phyloP scores from a whole-genome alignment of 2,888 invertebrate genomes.

The Metacarcinus magister region DNA sequence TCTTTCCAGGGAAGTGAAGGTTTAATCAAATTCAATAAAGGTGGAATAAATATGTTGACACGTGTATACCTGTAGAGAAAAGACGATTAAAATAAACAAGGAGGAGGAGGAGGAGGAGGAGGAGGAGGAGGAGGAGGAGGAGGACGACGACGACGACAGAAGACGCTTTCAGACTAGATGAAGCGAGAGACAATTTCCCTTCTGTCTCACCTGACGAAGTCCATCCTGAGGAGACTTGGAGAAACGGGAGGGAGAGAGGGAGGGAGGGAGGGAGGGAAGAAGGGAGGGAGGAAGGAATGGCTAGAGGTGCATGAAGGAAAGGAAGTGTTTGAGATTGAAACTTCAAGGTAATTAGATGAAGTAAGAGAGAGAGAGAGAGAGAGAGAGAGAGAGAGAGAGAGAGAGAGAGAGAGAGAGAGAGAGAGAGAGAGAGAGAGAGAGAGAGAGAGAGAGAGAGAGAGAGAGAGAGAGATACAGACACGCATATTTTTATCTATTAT shows the following conservation, averaged over 20 bases:
- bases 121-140: slow-evolving; percentile 26
- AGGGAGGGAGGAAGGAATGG: not conserved
- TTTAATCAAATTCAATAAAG: not conserved
- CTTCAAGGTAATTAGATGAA: no score
- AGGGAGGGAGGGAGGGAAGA: not conserved
- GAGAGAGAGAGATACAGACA: no score
- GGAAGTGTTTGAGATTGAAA: not conserved
- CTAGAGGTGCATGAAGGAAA: not conserved
- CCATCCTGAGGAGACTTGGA: not conserved
- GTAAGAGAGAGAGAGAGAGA: not conserved
- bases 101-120: not conserved
- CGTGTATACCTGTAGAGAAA: not conserved
- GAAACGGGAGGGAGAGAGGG: not conserved
- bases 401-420: slow-evolving; percentile 26
- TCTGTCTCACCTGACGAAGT: slow-evolving; percentile 26
- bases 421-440: slow-evolving; percentile 26
- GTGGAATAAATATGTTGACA: not conserved
- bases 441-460: not conserved
- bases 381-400: slow-evolving; percentile 26
- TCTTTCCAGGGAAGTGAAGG: not conserved
- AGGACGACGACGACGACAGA: not conserved
- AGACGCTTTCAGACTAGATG: not conserved
- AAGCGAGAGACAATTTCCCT: slow-evolving; percentile 26
- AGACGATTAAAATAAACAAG: not conserved
- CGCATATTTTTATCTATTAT: not conserved